phyloP scores from a whole-genome alignment of 2,888 invertebrate genomes.

The Merodon equestris region DNA sequence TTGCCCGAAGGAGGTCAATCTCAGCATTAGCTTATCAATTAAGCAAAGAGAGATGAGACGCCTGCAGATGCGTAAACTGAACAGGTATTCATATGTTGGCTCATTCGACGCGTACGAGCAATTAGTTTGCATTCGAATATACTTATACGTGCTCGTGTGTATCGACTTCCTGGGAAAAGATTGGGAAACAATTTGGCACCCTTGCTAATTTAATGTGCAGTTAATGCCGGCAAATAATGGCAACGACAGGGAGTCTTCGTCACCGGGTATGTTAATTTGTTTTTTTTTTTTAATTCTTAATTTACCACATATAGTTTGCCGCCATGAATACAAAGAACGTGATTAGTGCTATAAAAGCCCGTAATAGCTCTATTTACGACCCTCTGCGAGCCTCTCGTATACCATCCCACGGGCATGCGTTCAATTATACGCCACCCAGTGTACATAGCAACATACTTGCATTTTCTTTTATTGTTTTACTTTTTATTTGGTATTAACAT shows the following conservation, averaged over 20 bases:
- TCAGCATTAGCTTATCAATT: slow-evolving; percentile 49
- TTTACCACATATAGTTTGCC: slow-evolving; percentile 30
- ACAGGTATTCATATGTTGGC: slow-evolving; percentile 27
- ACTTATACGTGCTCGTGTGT: not conserved
- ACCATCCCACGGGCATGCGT: slow-evolving; percentile 18
- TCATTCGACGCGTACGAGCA: slow-evolving; percentile 32
- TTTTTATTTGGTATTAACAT: not conserved
- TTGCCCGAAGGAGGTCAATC: slow-evolving; percentile 45
- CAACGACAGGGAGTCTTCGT: slow-evolving; percentile 23
- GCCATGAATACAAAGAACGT: slow-evolving; percentile 54
- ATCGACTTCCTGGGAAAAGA: slow-evolving; percentile 11
- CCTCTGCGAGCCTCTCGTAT: slow-evolving; percentile 18
- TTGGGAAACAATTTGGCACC: slow-evolving; percentile 61
- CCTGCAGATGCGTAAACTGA: slow-evolving; percentile 10
- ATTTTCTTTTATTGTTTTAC: not conserved
- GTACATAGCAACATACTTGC: not conserved
- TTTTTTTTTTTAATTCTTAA: slow-evolving; percentile 21
- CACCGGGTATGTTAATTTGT: slow-evolving; percentile 43
- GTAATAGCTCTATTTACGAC: slow-evolving; percentile 42
- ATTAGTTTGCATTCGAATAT: slow-evolving; percentile 13
- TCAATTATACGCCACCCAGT: slow-evolving; percentile 19
- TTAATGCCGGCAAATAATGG: slow-evolving; percentile 43
- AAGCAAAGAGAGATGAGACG: slow-evolving; percentile 30
- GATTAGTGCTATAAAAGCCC: slow-evolving; percentile 53
- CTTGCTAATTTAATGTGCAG: slow-evolving; percentile 23